Evolutionary conservation across 2,113 vertebrate species (phyloP), one percentile per base, ranked within the genome.

Genomic region (Columba janthina): DNA sequence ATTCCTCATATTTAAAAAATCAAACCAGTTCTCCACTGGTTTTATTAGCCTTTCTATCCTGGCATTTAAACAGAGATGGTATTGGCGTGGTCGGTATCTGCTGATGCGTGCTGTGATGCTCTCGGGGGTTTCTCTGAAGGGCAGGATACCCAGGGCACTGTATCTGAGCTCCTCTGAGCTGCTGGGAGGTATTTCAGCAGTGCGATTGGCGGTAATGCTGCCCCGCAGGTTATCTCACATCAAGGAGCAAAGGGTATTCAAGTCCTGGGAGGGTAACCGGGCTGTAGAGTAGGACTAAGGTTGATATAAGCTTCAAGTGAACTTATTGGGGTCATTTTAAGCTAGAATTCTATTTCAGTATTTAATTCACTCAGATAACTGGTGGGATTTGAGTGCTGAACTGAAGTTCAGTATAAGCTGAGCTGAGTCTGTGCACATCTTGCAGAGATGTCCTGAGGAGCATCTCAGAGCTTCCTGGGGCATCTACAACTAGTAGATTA

Each of bases 201-300:
- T 60, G 61, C 0, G 0, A 4, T 46, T 57, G 20, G 9, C 0
- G 0, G 9, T 71, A 71, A 77, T 84, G 28, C 12, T 7, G 2
- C 76, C 42, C n/a, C 2, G 2, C 28, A 77, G 40, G 26, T 87
- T n/a, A 32, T 67, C 34, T 75, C 3, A 0, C 15, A 22, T 79
- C 12, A 26, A 4, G 2, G 15, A 65, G 8, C 1, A 3, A 57
- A 66, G 40, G 19, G 20, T 80, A 15, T 70, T 79, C 40, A 15
- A 13, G 26, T 84, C 10, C 10, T 82, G 50, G 48, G 29, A 71
- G 18, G 4, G 19, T 3, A 1, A 6, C 20, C 77, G 60, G 38
- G 42, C 56, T 40, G 34, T 48, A 26, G 22, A 3, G 28, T 46
- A 57, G 28, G 61, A 92, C 31, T 28, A 82, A 34, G 18, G 5